Base-by-base conservation (phyloP, 2,888 invertebrate genomes). In the Troides aeacus region DNA sequence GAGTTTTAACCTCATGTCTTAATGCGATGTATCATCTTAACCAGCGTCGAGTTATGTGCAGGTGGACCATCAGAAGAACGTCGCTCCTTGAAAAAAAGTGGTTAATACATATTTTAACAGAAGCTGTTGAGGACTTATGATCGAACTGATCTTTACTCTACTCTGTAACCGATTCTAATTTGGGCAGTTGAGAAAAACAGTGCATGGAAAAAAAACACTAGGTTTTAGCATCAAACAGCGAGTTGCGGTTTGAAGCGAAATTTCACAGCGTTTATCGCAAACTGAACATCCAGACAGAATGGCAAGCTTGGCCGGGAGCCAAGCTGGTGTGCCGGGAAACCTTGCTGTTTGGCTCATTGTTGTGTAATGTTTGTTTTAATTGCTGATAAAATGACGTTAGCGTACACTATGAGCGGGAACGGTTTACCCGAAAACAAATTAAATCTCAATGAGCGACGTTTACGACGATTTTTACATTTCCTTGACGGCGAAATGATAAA, bases 281-380 rank as follows among this genome's bases (percentile, higher is more conserved):
- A 79, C 75, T 71, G 70, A 74, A 78, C 82, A 78, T 82, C 84
- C 84, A 86, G 82, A 81, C 81, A 75, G 78, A 74, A 62, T 50
- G 60, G 56, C 74, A 79, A 78, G 78, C 74, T 83, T 89, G 89
- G 88, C 88, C 62, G 24, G 1, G 7, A 15, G 81, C 87, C 89
- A 87, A 79, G 64, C 59, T 74, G 76, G 60, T 59, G 75, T 76
- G 78, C 72, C 80, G 78, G 77, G 75, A 79, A 84, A 84, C 87
- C 88, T 87, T 87, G 88, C 79, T 70, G 70, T 64, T 62, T 78
- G 75, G 77, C 75, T 79, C 74, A 79, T 81, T 81, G 72, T 76
- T 75, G 76, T 74, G 72, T 74, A 74, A 73, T 72, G 72, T 67
- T 72, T 73, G 72, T 64, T 76, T 78, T 76, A 78, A 76, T 78